These are phyloP conservation scores for Gymnobelideus leadbeateri DNA, from an alignment of 2,113 vertebrate species.

Conservation along the genomic window DNA sequence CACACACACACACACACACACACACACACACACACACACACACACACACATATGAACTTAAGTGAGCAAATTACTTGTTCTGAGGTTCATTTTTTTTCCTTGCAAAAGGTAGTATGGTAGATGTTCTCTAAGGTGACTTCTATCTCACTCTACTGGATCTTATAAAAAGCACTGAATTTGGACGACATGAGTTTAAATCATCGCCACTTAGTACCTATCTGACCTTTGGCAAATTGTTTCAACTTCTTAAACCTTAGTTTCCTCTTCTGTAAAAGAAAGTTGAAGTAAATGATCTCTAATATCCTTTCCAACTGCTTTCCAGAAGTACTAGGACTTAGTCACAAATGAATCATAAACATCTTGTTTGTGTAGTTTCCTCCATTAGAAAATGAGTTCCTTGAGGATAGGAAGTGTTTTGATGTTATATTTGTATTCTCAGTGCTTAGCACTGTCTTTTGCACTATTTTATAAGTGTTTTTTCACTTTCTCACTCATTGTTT, in stretches of 20 bases:
- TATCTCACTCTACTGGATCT: not conserved
- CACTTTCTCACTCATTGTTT: not conserved
- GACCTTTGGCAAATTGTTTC: not conserved
- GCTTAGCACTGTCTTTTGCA: not conserved
- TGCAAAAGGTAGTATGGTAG: not conserved
- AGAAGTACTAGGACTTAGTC: not conserved
- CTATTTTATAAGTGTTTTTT: not conserved
- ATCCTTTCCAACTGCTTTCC: not conserved
- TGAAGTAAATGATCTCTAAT: not conserved
- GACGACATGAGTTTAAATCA: not conserved
- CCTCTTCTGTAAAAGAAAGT: not conserved
- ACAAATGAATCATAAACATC: not conserved
- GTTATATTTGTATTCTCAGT: not conserved
- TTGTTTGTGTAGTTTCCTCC: not conserved
- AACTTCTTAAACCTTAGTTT: not conserved
- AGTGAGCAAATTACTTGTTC: not conserved
- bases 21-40: too few relatives aligned
- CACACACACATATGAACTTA: not conserved
- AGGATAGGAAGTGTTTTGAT: not conserved
- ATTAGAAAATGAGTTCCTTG: not conserved
- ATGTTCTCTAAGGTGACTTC: not conserved
- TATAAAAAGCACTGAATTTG: not conserved
- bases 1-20: too few relatives aligned
- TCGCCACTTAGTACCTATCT: not conserved
- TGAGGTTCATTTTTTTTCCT: not conserved